Conservation (phyloP, 2,888 invertebrate genomes). For the Hypselothyrea guttata region DNA sequence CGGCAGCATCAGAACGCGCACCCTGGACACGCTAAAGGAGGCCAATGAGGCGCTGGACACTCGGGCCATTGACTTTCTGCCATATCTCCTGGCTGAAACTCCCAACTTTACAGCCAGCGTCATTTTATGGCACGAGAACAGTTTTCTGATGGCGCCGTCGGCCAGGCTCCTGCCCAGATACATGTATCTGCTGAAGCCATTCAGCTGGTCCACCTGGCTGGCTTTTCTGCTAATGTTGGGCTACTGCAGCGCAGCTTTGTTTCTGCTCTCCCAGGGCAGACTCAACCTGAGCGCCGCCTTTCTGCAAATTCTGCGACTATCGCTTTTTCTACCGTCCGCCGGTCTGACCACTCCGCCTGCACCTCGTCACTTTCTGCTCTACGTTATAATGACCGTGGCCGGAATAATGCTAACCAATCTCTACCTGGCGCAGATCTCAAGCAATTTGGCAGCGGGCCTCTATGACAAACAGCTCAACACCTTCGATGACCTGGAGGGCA, state of each 20-base stretch:
- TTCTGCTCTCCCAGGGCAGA: slow-evolving; percentile 20
- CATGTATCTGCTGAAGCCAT: slow-evolving; percentile 51
- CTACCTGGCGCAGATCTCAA: slow-evolving; percentile 58
- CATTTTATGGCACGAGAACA: slow-evolving; percentile 48
- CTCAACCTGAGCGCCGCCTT: slow-evolving; percentile 37
- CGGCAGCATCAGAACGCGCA: slow-evolving; percentile 39
- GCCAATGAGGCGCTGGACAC: slow-evolving; percentile 32
- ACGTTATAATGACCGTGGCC: slow-evolving; percentile 37
- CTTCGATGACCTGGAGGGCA: slow-evolving; percentile 55
- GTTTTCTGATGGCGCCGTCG: slow-evolving; percentile 49
- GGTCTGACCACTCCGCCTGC: slow-evolving; percentile 12
- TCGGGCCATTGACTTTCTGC: slow-evolving; percentile 51
- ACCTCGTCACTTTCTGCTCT: slow-evolving; percentile 33
- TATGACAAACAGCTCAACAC: slow-evolving; percentile 54
- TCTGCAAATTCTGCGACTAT: slow-evolving; percentile 33
- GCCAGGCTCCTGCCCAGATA: slow-evolving; percentile 43
- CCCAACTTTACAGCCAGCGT: slow-evolving; percentile 47
- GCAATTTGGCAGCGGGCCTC: slow-evolving; percentile 57
- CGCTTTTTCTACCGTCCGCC: slow-evolving; percentile 38
- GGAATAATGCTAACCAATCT: slow-evolving; percentile 64
- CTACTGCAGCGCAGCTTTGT: slow-evolving; percentile 51
- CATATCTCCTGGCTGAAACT: slow-evolving; percentile 42
- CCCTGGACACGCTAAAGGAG: slow-evolving; percentile 16
- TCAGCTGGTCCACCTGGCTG: slow-evolving; percentile 31
- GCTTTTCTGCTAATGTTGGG: slow-evolving; percentile 27